A percentile compares a stretch with the other conserved stretches of the same genome.
These are phyloP conservation scores for Nycticebus coucang DNA, from an alignment of 2,113 vertebrate genomes.

Conservation along the genomic window DNA sequence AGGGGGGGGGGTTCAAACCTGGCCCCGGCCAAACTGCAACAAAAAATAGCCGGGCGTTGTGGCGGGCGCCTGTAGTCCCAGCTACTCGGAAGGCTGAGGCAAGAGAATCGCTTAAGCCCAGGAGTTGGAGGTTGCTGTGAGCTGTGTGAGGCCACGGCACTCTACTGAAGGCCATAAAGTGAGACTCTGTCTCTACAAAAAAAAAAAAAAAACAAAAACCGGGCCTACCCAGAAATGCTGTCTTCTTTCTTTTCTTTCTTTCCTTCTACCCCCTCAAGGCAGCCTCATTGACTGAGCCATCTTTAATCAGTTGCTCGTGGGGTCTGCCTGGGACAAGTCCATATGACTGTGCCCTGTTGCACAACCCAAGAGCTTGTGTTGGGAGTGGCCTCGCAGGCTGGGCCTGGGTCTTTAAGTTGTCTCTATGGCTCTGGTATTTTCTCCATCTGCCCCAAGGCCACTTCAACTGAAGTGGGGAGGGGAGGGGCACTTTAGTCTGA, in stretches of 20 bases:
- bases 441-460: not conserved
- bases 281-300: not conserved
- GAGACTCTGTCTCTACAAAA: too few relatives aligned
- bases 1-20: too few relatives aligned
- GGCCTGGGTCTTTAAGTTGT: too few relatives aligned
- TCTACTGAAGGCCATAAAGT: too few relatives aligned
- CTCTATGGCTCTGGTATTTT: not conserved
- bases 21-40: too few relatives aligned
- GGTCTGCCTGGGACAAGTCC: not conserved
- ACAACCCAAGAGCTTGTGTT: not conserved
- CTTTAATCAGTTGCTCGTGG: not conserved
- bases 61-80: too few relatives aligned
- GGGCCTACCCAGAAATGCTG: not conserved
- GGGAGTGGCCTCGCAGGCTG: not conserved
- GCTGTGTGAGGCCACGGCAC: too few relatives aligned
- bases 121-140: too few relatives aligned
- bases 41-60: too few relatives aligned
- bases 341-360: not conserved
- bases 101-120: too few relatives aligned
- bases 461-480: not conserved
- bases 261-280: not conserved
- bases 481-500: conserved; percentile 31
- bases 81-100: too few relatives aligned
- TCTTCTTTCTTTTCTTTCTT: not conserved
- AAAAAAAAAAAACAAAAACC: too few relatives aligned